Conservation (phyloP, 2,797 vertebrate genomes). For the Takifugu ocellatus region DNA sequence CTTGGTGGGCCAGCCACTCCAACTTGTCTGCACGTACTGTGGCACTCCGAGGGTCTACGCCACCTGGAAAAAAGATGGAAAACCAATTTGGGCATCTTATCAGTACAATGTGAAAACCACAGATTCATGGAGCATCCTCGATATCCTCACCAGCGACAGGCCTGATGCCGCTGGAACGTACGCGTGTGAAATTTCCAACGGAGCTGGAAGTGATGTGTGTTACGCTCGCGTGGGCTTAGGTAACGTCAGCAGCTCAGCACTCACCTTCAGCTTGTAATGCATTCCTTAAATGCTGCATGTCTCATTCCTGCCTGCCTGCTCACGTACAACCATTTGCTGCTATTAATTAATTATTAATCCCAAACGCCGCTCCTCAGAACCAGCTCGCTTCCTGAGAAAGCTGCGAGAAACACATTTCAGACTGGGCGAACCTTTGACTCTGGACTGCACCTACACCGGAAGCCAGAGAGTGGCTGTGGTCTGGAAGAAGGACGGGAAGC, state of each 20-base stretch:
- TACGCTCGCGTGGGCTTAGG: constrained; percentile 74
- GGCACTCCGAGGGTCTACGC: constrained; percentile 82
- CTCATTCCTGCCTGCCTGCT: neutral
- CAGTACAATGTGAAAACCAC: constrained; percentile 61
- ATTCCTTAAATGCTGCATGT: constrained; percentile 13
- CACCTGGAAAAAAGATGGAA: constrained; percentile 87
- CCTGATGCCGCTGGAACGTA: constrained; percentile 83
- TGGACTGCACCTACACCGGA: constrained; percentile 80
- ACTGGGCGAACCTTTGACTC: constrained; percentile 77
- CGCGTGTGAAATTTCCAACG: constrained; percentile 84
- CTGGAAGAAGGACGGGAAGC: constrained; percentile 84
- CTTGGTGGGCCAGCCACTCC: constrained; percentile 81
- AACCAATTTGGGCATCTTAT: constrained; percentile 81
- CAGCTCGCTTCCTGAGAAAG: constrained; percentile 79
- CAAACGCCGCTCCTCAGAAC: constrained; percentile 49
- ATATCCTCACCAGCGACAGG: constrained; percentile 77
- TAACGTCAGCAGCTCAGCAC: constrained; percentile 33
- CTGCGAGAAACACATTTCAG: constrained; percentile 82
- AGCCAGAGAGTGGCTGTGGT: constrained; percentile 82
- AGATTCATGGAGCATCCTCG: constrained; percentile 75
- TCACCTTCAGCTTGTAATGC: constrained; percentile 8
- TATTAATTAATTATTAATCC: neutral
- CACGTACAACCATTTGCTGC: constrained; percentile 28
- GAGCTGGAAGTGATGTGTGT: constrained; percentile 81
- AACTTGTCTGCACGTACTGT: constrained; percentile 82